phyloP scores from a whole-genome alignment of 2,113 vertebrate genomes.

The Mesembrinibis cayennensis region DNA sequence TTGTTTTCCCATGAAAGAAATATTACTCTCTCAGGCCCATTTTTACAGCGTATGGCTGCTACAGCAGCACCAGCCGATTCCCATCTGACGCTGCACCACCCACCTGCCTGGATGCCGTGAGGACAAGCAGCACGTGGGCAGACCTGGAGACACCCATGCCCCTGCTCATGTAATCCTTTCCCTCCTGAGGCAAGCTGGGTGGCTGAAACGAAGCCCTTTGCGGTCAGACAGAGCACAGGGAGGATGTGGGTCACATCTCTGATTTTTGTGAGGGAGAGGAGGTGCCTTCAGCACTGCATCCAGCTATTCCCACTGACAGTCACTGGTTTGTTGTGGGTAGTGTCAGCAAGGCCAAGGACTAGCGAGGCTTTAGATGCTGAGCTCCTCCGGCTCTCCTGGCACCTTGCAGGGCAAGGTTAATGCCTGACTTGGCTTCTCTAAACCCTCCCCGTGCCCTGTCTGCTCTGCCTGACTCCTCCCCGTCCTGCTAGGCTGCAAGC shows the following conservation, averaged over 20 bases:
- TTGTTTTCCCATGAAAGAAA: background rate
- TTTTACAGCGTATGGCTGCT: background rate
- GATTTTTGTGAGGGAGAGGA: background rate
- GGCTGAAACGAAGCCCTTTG: background rate
- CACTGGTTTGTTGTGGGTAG: background rate
- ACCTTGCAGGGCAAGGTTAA: slow-evolving; percentile 3
- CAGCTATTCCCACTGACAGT: background rate
- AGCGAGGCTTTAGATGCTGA: background rate
- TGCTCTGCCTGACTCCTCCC: background rate
- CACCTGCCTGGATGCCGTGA: background rate
- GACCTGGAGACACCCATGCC: background rate
- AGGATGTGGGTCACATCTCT: background rate
- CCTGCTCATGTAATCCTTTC: background rate
- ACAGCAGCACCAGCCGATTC: background rate
- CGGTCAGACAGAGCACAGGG: background rate
- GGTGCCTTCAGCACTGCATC: background rate
- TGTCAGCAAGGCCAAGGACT: background rate
- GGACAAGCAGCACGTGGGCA: background rate
- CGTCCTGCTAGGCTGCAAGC: background rate
- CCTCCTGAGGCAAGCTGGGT: background rate
- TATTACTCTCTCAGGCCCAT: background rate
- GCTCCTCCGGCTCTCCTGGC: background rate
- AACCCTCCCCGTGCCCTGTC: background rate
- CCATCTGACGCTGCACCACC: background rate
- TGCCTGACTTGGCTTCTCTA: slow-evolving; percentile 6